These are phyloP conservation scores for Spea bombifrons DNA, from an alignment of 2,113 vertebrate genomes.

Conservation along the genomic window DNA sequence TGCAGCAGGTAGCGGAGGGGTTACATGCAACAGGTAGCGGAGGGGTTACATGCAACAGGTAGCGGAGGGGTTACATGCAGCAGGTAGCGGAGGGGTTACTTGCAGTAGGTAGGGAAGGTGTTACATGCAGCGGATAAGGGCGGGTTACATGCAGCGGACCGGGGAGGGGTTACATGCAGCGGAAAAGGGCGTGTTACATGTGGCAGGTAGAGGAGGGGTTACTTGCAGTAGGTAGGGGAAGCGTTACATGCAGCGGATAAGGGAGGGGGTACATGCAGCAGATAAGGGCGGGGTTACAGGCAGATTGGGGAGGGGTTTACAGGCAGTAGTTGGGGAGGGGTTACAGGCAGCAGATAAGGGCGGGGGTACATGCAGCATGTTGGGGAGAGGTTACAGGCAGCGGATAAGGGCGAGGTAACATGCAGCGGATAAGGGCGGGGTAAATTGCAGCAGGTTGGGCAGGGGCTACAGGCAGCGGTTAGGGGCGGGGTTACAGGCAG, in stretches of 20 bases:
- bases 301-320: not conserved
- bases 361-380: not conserved
- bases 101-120: no score
- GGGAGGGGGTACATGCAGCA: not conserved
- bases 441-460: not conserved
- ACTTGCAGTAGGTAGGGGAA: no score
- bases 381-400: not conserved
- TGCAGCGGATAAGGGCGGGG: no score
- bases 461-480: not conserved
- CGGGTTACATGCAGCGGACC: no score
- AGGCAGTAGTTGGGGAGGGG: not conserved
- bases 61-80: no score
- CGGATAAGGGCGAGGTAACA: not conserved
- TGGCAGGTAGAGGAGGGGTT: not conserved
- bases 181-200: no score
- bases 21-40: no score
- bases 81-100: no score
- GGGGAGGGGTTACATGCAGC: no score
- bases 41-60: no score
- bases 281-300: not conserved
- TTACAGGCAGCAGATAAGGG: not conserved
- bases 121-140: no score
- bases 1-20: no score
- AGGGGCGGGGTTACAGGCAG: not conserved
- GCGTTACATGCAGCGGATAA: not conserved